Evolutionary conservation across 35 echinoderm and acorn worm species (phyloP), one percentile per base, ranked within the genome.

Genomic region (Chiridota heheva): DNA sequence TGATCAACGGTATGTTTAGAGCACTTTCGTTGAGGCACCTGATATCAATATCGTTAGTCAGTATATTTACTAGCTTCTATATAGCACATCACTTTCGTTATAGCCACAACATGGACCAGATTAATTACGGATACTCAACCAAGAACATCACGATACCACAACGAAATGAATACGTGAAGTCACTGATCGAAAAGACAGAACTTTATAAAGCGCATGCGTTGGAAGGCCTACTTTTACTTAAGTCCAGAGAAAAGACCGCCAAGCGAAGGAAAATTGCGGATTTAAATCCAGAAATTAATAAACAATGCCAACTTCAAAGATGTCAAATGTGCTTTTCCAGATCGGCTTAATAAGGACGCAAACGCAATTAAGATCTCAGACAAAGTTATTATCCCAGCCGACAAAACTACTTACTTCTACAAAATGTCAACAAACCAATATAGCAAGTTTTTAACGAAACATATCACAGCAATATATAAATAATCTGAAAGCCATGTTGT

Each of bases 381-480:
- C 16, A 67, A 32, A 67, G 4, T 32, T 5, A 3, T 67, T 36
- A 67, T 67, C 18, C 63, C 63, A 28, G 63, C 63, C 5, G 63
- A 67, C 63, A 67, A 67, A 67, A 30, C 63, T 20, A 67, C 33
- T 5, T 36, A 68, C n/a, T 68, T 68, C 58, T 61, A 61, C 20
- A 61, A 61, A 61, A 61, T 61, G 58, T 20, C 58, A 5, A 4
- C 58, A n/a, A n/a, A n/a, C n/a, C n/a, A n/a, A n/a, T n/a, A n/a
- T n/a, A n/a, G n/a, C n/a, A 67, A 67, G 29, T 31, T 67, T 5
- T 36, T 3, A 5, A 29, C 26, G 26, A 8, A 67, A 18, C 32
- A 67, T 2, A 31, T 67, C 26, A 28, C 63, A 4, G n/a, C 15
- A 5, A 67, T 17, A 33, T 67, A 67, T 2, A 67, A 67, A 36